Percentiles rank a stretch among this genome's conserved stretches.
Conservation (phyloP, 2,113 vertebrate genomes). For the Progne subis region DNA sequence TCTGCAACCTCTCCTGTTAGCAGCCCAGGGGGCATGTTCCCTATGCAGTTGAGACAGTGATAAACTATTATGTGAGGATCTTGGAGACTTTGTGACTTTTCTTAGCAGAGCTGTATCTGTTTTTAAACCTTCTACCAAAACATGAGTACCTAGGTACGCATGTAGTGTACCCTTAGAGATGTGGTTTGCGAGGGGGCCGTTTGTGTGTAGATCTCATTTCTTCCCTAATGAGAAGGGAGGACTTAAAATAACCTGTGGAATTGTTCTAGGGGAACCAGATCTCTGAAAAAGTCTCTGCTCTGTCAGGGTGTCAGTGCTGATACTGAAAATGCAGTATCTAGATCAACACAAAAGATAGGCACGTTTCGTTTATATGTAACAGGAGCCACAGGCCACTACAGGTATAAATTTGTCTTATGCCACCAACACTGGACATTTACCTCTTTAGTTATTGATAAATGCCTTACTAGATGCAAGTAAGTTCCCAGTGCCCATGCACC, state of each 20-base stretch:
- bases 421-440: neutral
- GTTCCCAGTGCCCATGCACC: neutral
- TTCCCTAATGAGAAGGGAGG: neutral
- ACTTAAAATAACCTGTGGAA: neutral
- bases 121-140: neutral
- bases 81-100: neutral
- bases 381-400: neutral
- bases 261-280: neutral
- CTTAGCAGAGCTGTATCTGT: neutral
- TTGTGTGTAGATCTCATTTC: neutral
- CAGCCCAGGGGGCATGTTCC: neutral
- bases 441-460: neutral
- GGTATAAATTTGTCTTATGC: neutral
- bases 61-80: neutral
- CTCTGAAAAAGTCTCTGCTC: neutral
- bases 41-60: neutral
- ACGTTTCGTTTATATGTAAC: neutral
- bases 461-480: neutral
- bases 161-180: fast-evolving
- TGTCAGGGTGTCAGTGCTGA: neutral
- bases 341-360: neutral
- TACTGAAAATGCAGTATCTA: neutral
- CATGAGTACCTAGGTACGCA: neutral
- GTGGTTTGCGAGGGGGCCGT: neutral
- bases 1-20: neutral